phyloP scores from a whole-genome alignment of 2,113 vertebrate genomes.

The Carassius carassius region DNA sequence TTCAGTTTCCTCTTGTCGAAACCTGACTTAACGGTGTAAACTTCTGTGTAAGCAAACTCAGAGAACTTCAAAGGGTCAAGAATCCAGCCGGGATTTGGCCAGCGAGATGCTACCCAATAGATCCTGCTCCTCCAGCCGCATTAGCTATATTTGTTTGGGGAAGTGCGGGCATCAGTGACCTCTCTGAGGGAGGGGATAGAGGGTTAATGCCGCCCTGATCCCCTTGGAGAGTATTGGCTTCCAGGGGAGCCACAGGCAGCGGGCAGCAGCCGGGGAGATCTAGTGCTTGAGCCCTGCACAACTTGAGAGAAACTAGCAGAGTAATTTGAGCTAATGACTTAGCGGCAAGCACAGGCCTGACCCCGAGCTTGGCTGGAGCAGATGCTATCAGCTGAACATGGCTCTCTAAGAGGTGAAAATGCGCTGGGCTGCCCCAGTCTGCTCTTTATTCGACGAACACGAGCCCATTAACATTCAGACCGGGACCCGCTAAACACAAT shows the following conservation, averaged over 20 bases:
- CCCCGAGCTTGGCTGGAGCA: slow-evolving; percentile 69
- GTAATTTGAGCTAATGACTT: slow-evolving; percentile 85
- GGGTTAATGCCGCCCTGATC: slow-evolving; percentile 75
- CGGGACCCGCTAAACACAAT: slow-evolving; percentile 79
- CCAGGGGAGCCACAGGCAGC: slow-evolving; percentile 70
- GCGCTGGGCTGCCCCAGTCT: slow-evolving; percentile 14
- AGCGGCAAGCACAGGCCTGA: slow-evolving; percentile 77
- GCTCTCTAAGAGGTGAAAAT: slow-evolving; percentile 70
- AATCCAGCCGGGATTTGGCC: slow-evolving; percentile 67
- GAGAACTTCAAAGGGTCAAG: slow-evolving; percentile 75
- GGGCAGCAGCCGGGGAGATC: slow-evolving; percentile 68
- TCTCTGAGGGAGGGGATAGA: slow-evolving; percentile 69
- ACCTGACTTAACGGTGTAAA: slow-evolving; percentile 65
- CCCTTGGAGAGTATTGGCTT: slow-evolving; percentile 81
- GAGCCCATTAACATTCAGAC: slow-evolving; percentile 79
- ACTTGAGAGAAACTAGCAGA: slow-evolving; percentile 72
- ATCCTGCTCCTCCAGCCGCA: slow-evolving; percentile 67
- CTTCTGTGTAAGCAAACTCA: slow-evolving; percentile 75
- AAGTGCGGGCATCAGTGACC: slow-evolving; percentile 72
- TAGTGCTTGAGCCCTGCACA: slow-evolving; percentile 62
- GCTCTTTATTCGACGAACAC: slow-evolving; percentile 27
- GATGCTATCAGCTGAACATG: slow-evolving; percentile 80
- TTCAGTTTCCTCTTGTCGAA: slow-evolving; percentile 71
- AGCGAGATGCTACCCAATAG: slow-evolving; percentile 68
- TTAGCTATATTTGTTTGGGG: slow-evolving; percentile 69